Conservation (phyloP, 2,888 invertebrate genomes). For the Prosapia bicincta region DNA sequence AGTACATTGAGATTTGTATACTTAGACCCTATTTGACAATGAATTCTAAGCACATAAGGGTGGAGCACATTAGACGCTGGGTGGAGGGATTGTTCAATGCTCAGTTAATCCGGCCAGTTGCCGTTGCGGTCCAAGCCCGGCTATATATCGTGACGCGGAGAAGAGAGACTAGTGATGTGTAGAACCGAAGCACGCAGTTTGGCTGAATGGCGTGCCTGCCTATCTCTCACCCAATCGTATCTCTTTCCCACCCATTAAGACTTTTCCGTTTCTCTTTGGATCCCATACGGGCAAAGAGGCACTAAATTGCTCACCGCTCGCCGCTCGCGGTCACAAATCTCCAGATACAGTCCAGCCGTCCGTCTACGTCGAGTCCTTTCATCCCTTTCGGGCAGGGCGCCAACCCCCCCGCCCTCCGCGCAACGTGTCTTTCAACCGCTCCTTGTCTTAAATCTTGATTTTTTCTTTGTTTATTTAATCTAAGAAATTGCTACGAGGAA, state of each 20-base stretch:
- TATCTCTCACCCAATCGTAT: not conserved
- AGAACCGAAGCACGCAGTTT: not conserved
- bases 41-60: too few species aligned
- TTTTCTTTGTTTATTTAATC: not conserved
- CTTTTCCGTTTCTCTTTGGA: not conserved
- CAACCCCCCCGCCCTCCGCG: not conserved
- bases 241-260: not conserved
- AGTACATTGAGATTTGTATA: too few species aligned
- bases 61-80: too few species aligned
- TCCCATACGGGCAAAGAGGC: not conserved
- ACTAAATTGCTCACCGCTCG: not conserved
- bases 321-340: not conserved
- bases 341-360: not conserved
- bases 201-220: not conserved
- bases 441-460: not conserved
- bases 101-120: not conserved
- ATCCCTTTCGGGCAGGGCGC: not conserved
- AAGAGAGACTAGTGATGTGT: not conserved
- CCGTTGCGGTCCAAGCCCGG: not conserved
- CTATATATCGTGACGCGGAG: not conserved
- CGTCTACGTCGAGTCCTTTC: not conserved
- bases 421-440: not conserved
- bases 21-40: too few species aligned
- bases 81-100: not conserved
- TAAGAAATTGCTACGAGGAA: not conserved